A percentile compares a stretch with the other conserved stretches of the same genome.
phyloP scores from a whole-genome alignment of 2,797 vertebrate species.

The Macropus fuliginosus region DNA sequence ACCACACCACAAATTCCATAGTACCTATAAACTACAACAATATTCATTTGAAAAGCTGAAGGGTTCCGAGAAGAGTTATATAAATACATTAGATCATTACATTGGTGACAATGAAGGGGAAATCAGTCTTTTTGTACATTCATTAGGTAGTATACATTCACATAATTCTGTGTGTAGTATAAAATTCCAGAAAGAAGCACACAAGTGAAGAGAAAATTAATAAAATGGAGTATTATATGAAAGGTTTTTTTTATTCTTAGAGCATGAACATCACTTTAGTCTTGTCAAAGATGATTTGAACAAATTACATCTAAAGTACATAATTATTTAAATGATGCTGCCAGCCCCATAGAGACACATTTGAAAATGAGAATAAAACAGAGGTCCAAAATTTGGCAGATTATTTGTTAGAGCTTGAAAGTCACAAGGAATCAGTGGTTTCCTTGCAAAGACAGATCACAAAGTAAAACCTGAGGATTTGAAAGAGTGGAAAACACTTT shows the following conservation, averaged over 20 bases:
- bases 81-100: slow-evolving; percentile 43
- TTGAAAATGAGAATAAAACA: slow-evolving; percentile 25
- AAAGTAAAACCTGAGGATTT: slow-evolving; percentile 11
- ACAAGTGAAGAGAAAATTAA: background rate
- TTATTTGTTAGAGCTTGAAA: slow-evolving; percentile 26
- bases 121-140: slow-evolving; percentile 33
- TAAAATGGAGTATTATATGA: slow-evolving; percentile 8
- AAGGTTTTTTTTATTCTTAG: slow-evolving; percentile 34
- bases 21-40: slow-evolving; percentile 61
- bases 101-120: background rate
- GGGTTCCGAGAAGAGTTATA: slow-evolving; percentile 31
- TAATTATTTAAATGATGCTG: slow-evolving; percentile 2
- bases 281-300: slow-evolving; percentile 32
- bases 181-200: slow-evolving; percentile 40
- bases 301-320: slow-evolving; percentile 52
- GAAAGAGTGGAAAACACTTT: background rate
- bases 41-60: slow-evolving; percentile 52
- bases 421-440: slow-evolving; percentile 17
- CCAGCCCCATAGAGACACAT: background rate
- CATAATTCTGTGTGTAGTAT: background rate
- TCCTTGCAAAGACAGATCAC: background rate
- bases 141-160: background rate
- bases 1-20: background rate
- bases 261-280: background rate
- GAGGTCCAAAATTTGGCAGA: slow-evolving; percentile 19